Conservation (phyloP, 2,888 invertebrate species). For the Stenoptilia bipunctidactyla region DNA sequence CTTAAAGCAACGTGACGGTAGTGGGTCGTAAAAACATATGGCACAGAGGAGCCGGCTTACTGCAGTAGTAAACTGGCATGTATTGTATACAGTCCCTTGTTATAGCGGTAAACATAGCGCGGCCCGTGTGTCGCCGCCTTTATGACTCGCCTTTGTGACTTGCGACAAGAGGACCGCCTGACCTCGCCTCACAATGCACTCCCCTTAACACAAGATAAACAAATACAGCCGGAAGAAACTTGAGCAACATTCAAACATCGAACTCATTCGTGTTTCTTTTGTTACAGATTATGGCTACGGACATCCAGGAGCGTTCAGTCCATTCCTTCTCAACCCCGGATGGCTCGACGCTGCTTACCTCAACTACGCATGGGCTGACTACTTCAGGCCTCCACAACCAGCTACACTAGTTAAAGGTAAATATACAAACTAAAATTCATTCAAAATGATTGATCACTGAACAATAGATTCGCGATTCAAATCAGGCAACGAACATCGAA, state of each 20-base stretch:
- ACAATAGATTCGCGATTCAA: neutral
- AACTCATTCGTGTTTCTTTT: conserved; percentile 26
- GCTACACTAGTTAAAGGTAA: conserved; percentile 73
- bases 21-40: conserved; percentile 65
- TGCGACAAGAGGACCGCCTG: conserved; percentile 46
- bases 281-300: conserved; percentile 83
- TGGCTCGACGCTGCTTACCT: conserved; percentile 90
- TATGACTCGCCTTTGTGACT: conserved; percentile 58
- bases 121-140: conserved; percentile 65
- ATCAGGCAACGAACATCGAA: neutral
- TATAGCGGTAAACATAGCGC: conserved; percentile 63
- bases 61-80: conserved; percentile 61
- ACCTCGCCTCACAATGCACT: conserved; percentile 24
- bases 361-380: conserved; percentile 82
- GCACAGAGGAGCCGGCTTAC: conserved; percentile 65
- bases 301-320: conserved; percentile 82
- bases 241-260: conserved; percentile 5
- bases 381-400: conserved; percentile 72
- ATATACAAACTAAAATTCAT: neutral
- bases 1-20: conserved; percentile 60
- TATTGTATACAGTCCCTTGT: conserved; percentile 65
- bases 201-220: neutral
- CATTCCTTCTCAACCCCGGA: conserved; percentile 84
- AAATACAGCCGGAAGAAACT: neutral
- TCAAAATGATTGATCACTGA: too few relatives aligned